A percentile compares a stretch with the other conserved stretches of the same genome.
phyloP scores from a whole-genome alignment of 2,797 vertebrate genomes.

The Chrysolophus pictus region DNA sequence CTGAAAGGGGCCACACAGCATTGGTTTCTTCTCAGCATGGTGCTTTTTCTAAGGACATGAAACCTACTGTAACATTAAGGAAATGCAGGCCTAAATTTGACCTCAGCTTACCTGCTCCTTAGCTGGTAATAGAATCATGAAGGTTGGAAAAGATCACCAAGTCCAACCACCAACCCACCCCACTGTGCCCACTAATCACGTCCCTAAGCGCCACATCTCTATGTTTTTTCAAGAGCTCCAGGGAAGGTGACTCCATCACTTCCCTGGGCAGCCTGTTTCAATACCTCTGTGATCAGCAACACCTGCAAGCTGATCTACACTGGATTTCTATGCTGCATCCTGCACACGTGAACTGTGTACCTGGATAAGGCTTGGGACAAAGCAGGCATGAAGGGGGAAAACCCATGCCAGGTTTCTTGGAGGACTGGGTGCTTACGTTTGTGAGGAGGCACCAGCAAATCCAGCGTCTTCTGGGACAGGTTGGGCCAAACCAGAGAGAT shows the following conservation, averaged over 20 bases:
- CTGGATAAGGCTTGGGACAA: accelerated
- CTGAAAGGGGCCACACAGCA: background rate
- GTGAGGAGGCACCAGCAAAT: slow-evolving; percentile 93
- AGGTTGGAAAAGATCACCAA: no score
- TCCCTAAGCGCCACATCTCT: no score
- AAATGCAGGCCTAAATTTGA: background rate
- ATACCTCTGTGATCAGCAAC: no score
- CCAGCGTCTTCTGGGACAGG: slow-evolving; percentile 93
- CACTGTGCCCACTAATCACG: no score
- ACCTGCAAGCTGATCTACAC: background rate
- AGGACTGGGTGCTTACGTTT: slow-evolving; percentile 79
- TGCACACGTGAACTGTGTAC: background rate
- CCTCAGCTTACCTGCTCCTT: background rate
- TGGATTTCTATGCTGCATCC: accelerated
- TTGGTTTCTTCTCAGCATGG: accelerated
- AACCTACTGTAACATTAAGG: background rate
- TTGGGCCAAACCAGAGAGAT: slow-evolving; percentile 92
- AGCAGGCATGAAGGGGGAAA: background rate
- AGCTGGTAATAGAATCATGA: background rate
- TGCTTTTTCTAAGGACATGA: background rate
- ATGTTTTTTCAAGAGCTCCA: no score
- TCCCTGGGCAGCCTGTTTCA: no score
- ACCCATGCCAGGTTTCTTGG: accelerated
- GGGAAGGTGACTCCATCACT: no score
- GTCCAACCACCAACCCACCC: no score